A percentile compares a stretch with the other conserved stretches of the same genome.
phyloP scores from a whole-genome alignment of 2,888 invertebrate species.

The Mantis religiosa region DNA sequence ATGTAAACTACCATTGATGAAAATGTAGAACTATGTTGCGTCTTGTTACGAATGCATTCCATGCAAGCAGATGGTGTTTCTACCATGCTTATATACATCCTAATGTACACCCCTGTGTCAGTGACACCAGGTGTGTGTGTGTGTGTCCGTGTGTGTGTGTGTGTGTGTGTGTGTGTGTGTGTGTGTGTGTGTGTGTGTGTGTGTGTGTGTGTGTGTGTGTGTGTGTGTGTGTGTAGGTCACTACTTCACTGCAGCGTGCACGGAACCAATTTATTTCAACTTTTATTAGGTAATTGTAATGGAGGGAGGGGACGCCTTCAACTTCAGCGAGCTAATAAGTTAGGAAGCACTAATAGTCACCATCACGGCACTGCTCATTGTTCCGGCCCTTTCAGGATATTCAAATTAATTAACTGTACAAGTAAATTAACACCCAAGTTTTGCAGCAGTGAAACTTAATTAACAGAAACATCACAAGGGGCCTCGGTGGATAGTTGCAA shows the following conservation, averaged over 20 bases:
- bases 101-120: not conserved
- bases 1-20: no score
- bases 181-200: not conserved
- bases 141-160: not conserved
- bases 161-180: not conserved
- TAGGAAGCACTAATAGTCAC: not conserved
- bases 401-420: not conserved
- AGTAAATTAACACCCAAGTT: not conserved
- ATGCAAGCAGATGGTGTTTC: no score
- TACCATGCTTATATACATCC: no score
- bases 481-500: not conserved
- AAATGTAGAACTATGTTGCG: no score
- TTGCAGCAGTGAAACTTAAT: not conserved
- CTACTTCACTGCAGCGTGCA: not conserved
- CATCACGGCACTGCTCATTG: not conserved
- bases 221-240: not conserved
- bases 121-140: not conserved
- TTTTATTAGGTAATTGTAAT: conserved; percentile 17
- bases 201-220: not conserved
- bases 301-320: not conserved
- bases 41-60: no score
- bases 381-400: not conserved
- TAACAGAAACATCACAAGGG: not conserved
- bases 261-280: conserved; percentile 19
- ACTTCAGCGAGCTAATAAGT: not conserved